These are phyloP conservation scores for Huso huso DNA, from an alignment of 2,797 vertebrate species.

Conservation along the genomic window DNA sequence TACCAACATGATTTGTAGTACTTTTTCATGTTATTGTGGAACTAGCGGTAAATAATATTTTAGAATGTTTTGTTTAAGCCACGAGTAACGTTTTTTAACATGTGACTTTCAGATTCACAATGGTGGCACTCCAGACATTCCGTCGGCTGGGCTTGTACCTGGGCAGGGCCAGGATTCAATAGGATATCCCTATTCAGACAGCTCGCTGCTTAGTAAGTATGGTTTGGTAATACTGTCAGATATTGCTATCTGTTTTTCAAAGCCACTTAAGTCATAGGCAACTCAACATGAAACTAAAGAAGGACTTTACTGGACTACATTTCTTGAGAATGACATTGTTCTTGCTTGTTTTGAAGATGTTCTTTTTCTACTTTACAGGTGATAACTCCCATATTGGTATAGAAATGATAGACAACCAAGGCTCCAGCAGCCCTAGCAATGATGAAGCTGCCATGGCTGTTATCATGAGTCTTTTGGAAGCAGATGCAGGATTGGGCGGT, in stretches of 20 bases:
- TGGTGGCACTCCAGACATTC: slow-evolving; percentile 83
- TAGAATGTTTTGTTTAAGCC: too few relatives aligned
- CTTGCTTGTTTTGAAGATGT: not conserved
- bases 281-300: too few relatives aligned
- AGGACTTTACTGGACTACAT: too few relatives aligned
- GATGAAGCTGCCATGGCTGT: slow-evolving; percentile 98
- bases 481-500: slow-evolving; percentile 90
- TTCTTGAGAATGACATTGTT: too few relatives aligned
- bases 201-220: slow-evolving; percentile 87
- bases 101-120: slow-evolving; percentile 73
- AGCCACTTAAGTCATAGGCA: too few relatives aligned
- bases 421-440: slow-evolving; percentile 93
- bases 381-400: slow-evolving; percentile 90
- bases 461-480: slow-evolving; percentile 97
- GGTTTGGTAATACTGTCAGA: too few relatives aligned
- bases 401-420: slow-evolving; percentile 86
- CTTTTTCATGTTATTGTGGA: too few relatives aligned
- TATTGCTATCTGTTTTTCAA: too few relatives aligned
- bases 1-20: too few relatives aligned
- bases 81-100: slow-evolving; percentile 1
- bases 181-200: slow-evolving; percentile 88
- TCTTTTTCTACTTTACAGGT: slow-evolving; percentile 50
- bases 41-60: too few relatives aligned
- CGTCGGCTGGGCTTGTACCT: slow-evolving; percentile 68
- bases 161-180: slow-evolving; percentile 79